phyloP scores from a whole-genome alignment of 1,140 invertebrate species.

The Tribolium castaneum region DNA sequence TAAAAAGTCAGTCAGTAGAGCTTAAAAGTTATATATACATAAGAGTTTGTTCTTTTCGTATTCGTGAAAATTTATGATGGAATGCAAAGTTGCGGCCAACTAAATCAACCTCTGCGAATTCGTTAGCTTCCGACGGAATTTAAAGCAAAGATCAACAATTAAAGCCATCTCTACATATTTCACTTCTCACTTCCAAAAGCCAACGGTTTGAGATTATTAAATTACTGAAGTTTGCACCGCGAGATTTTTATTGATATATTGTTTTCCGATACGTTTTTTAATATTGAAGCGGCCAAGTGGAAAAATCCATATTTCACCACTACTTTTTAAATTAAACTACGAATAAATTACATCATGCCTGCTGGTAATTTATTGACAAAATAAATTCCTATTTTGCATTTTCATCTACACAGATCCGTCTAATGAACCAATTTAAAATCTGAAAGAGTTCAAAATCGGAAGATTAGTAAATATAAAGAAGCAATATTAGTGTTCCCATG shows the following conservation, averaged over 20 bases:
- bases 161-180: constrained; percentile 5
- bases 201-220: constrained; percentile 12
- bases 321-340: constrained; percentile 28
- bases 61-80: neutral
- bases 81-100: constrained; percentile 10
- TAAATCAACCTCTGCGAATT: neutral
- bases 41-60: neutral
- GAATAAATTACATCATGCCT: constrained; percentile 8
- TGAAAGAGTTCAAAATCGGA: constrained; percentile 18
- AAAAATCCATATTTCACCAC: constrained; percentile 35
- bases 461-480: constrained; percentile 32
- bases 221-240: constrained; percentile 22
- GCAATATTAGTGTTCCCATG: constrained; percentile 22
- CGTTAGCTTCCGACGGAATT: neutral
- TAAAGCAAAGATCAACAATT: constrained; percentile 23
- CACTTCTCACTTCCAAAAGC: neutral
- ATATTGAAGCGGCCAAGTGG: neutral
- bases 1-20: constrained; percentile 4
- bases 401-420: constrained; percentile 2
- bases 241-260: constrained; percentile 32
- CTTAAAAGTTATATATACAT: neutral
- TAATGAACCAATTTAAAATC: constrained; percentile 33
- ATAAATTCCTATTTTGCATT: constrained; percentile 31
- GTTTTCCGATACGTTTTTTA: constrained; percentile 28
- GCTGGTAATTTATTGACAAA: constrained; percentile 18